Evolutionary conservation across 2,797 vertebrate species (phyloP).

Genomic region (Notoglanidium macrostoma): DNA sequence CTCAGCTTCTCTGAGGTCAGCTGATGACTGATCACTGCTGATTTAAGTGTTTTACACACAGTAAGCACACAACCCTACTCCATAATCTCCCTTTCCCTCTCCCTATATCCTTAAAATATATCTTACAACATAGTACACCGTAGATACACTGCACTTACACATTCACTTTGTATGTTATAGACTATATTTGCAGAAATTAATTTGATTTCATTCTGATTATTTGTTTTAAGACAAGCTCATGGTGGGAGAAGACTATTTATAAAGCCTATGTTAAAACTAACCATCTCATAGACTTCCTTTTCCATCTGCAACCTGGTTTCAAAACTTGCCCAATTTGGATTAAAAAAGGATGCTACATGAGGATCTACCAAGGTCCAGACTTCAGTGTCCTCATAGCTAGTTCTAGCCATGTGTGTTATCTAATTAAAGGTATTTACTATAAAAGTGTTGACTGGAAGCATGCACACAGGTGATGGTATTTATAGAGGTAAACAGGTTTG

Average conservation of each 20-base stretch:
- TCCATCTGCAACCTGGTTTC: neutral
- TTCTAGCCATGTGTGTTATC: neutral
- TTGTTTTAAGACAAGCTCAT: neutral
- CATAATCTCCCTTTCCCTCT: neutral
- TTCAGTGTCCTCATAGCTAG: neutral
- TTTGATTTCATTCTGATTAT: neutral
- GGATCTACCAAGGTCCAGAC: too few species aligned
- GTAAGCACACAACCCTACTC: neutral
- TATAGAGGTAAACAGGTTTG: constrained; percentile 57
- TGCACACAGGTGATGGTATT: constrained; percentile 43
- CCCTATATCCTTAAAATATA: neutral
- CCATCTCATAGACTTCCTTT: neutral
- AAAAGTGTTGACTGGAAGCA: constrained; percentile 62
- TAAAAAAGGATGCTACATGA: neutral
- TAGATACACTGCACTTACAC: neutral
- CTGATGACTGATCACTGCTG: neutral
- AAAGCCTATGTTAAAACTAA: neutral
- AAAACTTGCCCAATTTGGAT: neutral
- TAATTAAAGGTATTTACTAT: neutral
- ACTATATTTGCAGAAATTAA: neutral
- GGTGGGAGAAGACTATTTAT: neutral
- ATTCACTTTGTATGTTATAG: neutral
- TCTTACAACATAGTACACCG: neutral
- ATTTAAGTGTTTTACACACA: neutral
- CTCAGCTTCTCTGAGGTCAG: neutral